Percentiles rank a stretch among this genome's conserved stretches.
These are phyloP conservation scores for Whitmania pigra DNA, from an alignment of 1,140 invertebrate species.

Conservation along the genomic window DNA sequence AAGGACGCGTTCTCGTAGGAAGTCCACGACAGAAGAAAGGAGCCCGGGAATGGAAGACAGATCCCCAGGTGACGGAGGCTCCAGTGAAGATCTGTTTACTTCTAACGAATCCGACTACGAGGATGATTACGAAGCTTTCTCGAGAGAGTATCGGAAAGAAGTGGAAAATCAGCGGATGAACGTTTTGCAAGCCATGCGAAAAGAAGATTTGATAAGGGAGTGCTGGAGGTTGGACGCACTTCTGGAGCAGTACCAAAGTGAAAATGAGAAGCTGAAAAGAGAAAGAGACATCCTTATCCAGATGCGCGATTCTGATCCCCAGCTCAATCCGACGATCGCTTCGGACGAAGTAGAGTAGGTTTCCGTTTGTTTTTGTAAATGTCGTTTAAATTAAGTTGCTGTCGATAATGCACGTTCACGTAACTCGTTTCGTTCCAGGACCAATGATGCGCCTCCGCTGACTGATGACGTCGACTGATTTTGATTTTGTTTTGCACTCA, in stretches of 20 bases:
- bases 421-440: too few species aligned
- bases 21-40: background rate
- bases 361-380: too few species aligned
- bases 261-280: too few species aligned
- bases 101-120: background rate
- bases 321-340: too few species aligned
- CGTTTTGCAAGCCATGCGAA: slow-evolving; percentile 3
- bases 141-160: background rate
- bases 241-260: background rate
- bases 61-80: background rate
- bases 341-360: too few species aligned
- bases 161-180: background rate
- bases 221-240: background rate
- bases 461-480: too few species aligned
- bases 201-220: background rate
- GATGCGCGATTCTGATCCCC: too few species aligned
- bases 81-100: background rate
- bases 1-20: background rate
- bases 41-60: background rate
- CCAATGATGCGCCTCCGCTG: too few species aligned
- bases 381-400: too few species aligned
- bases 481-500: too few species aligned
- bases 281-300: too few species aligned
- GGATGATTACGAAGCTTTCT: background rate
- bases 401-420: too few species aligned